These are phyloP conservation scores for Temnothorax unifasciatus DNA, from an alignment of 2,888 invertebrate species.

Conservation along the genomic window DNA sequence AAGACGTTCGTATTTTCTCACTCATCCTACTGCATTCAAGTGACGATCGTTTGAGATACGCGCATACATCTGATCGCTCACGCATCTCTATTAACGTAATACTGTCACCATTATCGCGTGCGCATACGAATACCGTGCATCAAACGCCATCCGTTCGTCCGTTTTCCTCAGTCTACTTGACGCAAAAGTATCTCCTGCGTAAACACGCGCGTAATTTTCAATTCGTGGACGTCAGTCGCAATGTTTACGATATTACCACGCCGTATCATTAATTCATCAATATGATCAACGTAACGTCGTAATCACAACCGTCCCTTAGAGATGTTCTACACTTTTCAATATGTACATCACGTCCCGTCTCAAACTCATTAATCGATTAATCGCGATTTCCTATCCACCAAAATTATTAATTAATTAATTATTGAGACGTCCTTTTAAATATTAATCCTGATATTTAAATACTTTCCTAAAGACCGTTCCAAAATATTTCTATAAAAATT, in stretches of 20 bases:
- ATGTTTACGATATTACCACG: conserved; percentile 10
- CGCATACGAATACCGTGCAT: conserved; percentile 37
- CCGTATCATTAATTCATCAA: background rate
- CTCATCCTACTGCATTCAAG: conserved; percentile 35
- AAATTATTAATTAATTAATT: conserved; percentile 11
- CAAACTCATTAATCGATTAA: background rate
- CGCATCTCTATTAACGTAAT: conserved; percentile 54
- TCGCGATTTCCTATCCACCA: background rate
- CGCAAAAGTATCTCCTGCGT: conserved; percentile 24
- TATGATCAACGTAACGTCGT: background rate
- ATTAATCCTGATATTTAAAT: background rate
- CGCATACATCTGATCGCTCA: conserved; percentile 48
- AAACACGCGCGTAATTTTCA: conserved; percentile 5
- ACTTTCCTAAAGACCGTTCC: background rate
- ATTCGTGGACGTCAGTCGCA: background rate
- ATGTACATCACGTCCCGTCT: background rate
- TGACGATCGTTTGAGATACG: conserved; percentile 14
- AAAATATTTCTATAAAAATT: conserved; percentile 11
- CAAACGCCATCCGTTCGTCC: background rate
- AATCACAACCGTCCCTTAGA: background rate
- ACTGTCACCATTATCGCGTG: conserved; percentile 52
- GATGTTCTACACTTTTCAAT: background rate
- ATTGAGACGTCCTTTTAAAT: background rate
- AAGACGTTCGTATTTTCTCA: conserved; percentile 12
- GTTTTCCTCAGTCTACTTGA: conserved; percentile 12